Conservation (phyloP, 2,797 vertebrate genomes). For the Cossypha caffra region DNA sequence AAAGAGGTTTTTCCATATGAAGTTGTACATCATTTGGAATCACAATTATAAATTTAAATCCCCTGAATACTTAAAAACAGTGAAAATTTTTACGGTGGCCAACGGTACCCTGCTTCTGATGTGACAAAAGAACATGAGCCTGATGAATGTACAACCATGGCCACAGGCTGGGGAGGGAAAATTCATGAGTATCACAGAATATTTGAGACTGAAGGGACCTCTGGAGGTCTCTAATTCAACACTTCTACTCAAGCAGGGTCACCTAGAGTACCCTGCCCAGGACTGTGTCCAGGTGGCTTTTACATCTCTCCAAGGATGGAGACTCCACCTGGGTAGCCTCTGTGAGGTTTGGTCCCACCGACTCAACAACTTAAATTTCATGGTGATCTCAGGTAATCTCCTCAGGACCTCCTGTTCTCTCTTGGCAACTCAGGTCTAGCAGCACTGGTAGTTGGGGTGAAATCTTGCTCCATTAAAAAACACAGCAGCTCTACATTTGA, state of each 20-base stretch:
- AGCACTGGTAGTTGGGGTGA: neutral
- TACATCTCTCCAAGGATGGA: neutral
- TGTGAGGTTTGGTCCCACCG: neutral
- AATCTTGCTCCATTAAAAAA: neutral
- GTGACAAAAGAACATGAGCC: fast-evolving
- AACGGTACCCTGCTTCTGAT: neutral
- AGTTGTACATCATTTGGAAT: neutral
- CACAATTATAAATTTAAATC: neutral
- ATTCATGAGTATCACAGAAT: neutral
- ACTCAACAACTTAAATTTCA: neutral
- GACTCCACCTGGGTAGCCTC: neutral
- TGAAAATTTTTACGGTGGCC: neutral
- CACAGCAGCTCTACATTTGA: neutral
- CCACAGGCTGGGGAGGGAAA: neutral
- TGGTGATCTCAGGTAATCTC: neutral
- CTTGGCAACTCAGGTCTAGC: neutral
- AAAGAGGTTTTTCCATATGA: neutral
- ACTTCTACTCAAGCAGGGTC: neutral
- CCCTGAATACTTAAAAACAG: neutral
- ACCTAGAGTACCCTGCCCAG: neutral
- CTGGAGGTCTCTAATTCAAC: neutral
- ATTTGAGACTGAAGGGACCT: neutral
- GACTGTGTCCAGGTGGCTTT: neutral
- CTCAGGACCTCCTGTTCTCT: neutral
- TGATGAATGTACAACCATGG: neutral